These are phyloP conservation scores for Bombus affinis DNA, from an alignment of 1,140 invertebrate genomes.

Conservation along the genomic window DNA sequence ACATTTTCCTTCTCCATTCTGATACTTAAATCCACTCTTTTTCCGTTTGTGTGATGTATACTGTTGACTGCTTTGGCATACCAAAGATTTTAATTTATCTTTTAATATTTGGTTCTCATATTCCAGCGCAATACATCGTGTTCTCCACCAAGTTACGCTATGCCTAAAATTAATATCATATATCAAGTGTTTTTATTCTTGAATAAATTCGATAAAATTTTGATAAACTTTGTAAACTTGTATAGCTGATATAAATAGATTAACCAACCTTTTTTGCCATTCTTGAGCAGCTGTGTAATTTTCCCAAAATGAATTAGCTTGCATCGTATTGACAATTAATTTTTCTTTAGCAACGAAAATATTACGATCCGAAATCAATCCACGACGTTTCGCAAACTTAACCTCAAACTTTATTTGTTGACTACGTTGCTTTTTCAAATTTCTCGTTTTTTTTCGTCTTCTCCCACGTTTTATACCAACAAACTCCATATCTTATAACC, in stretches of 20 bases:
- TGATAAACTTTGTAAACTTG: neutral
- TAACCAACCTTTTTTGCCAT: conserved; percentile 77
- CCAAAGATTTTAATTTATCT: conserved; percentile 76
- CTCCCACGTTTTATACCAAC: conserved; percentile 60
- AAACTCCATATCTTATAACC: conserved; percentile 68
- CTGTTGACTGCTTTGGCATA: conserved; percentile 53
- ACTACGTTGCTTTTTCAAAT: conserved; percentile 60
- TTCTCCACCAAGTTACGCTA: conserved; percentile 86
- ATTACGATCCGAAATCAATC: conserved; percentile 32
- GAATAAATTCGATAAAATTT: neutral
- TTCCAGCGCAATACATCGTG: conserved; percentile 85
- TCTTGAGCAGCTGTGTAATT: conserved; percentile 77
- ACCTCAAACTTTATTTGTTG: conserved; percentile 71
- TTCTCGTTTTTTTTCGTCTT: conserved; percentile 64
- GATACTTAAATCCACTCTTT: neutral
- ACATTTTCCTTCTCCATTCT: neutral
- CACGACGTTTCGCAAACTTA: conserved; percentile 65
- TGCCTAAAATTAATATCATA: conserved; percentile 71
- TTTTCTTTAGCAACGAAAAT: conserved; percentile 26
- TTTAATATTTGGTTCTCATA: conserved; percentile 86
- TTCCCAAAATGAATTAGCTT: conserved; percentile 78
- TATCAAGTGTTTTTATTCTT: neutral
- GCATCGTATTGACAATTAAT: conserved; percentile 60
- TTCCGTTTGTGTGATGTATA: neutral
- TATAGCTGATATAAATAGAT: neutral